A percentile compares a stretch with the other conserved stretches of the same genome.
phyloP scores from a whole-genome alignment of 2,888 invertebrate species.

The Meliscaeva auricollis region DNA sequence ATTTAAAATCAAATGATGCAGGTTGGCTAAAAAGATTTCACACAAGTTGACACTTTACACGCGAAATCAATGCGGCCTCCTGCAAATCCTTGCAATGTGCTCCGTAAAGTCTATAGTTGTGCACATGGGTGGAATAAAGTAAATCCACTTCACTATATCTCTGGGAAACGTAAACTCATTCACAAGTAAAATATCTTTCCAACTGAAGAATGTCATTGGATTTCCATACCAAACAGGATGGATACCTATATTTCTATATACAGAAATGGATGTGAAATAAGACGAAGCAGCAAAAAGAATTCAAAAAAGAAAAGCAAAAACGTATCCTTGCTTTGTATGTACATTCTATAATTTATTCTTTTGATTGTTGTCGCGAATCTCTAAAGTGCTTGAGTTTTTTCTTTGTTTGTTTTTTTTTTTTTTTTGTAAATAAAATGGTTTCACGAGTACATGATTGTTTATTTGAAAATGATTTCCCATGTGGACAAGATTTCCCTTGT shows the following conservation, averaged over 20 bases:
- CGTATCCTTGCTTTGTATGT: conserved; percentile 29
- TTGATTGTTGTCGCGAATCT: conserved; percentile 39
- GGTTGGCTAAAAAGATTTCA: conserved; percentile 62
- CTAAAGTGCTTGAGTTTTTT: conserved; percentile 15
- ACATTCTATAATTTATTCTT: conserved; percentile 47
- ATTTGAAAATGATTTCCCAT: conserved; percentile 24
- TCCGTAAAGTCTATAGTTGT: conserved; percentile 19
- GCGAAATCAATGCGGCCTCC: conserved; percentile 45
- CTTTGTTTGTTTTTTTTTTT: not conserved
- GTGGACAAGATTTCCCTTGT: not conserved
- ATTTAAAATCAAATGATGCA: conserved; percentile 62
- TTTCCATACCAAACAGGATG: conserved; percentile 56
- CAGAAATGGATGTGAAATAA: conserved; percentile 1
- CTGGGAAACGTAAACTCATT: conserved; percentile 42
- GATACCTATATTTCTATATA: not conserved
- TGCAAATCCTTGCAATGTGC: conserved; percentile 31
- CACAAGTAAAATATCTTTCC: conserved; percentile 52
- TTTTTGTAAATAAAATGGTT: conserved; percentile 12
- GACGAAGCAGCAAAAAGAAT: not conserved
- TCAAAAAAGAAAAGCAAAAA: not conserved
- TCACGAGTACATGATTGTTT: conserved; percentile 25
- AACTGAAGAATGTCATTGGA: conserved; percentile 49
- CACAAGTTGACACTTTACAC: conserved; percentile 65
- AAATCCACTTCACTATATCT: conserved; percentile 40
- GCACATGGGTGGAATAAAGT: conserved; percentile 31